Conservation (phyloP, 2,797 vertebrate genomes). For the Alca torda region DNA sequence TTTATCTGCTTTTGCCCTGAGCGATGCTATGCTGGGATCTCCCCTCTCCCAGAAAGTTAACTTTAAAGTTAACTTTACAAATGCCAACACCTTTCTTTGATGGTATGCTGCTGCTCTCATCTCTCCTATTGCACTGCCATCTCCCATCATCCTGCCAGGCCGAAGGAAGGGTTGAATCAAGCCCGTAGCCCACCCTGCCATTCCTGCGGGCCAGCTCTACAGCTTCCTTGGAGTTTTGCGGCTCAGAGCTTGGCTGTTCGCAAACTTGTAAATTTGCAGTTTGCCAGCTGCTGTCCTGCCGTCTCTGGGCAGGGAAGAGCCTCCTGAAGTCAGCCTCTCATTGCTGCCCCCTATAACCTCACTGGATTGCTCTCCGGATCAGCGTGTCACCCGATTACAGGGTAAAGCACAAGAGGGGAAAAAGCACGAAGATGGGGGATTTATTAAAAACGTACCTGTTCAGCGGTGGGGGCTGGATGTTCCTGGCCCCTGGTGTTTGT, state of each 20-base stretch:
- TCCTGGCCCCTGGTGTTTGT: slow-evolving; percentile 22
- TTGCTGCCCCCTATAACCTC: not conserved
- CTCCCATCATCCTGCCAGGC: not conserved
- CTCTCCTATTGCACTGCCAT: not conserved
- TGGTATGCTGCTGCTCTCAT: not conserved
- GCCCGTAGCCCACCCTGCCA: not conserved
- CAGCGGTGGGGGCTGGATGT: not conserved
- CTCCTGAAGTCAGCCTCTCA: not conserved
- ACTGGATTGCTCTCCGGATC: not conserved
- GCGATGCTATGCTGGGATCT: not conserved
- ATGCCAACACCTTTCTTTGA: not conserved
- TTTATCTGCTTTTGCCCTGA: not conserved
- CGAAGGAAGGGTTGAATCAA: not conserved
- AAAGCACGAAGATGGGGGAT: not conserved
- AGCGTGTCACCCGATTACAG: accelerated
- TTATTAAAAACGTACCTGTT: slow-evolving; percentile 24
- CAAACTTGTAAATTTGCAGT: not conserved
- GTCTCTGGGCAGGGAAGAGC: not conserved
- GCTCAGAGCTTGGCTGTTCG: not conserved
- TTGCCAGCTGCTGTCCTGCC: not conserved
- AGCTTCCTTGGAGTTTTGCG: not conserved
- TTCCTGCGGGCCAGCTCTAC: not conserved
- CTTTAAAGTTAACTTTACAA: not conserved
- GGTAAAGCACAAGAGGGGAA: not conserved
- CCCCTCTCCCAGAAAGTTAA: not conserved